Conservation (phyloP, 2,888 invertebrate genomes). For the Amphiduros pacificus region DNA sequence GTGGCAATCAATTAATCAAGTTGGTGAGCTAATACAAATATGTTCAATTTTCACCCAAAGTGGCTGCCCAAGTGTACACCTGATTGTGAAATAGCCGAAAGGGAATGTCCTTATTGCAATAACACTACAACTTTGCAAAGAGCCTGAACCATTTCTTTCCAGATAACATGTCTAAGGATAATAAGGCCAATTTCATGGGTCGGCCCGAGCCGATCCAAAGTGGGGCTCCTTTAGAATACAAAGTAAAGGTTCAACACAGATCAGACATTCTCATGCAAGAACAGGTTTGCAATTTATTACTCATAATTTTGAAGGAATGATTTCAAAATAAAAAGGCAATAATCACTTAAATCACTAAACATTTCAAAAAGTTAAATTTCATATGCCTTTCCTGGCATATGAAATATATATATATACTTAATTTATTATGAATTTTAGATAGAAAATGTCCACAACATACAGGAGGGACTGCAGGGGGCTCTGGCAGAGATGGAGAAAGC, state of each 20-base stretch:
- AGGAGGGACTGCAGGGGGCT: constrained; percentile 39
- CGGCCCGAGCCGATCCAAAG: constrained; percentile 30
- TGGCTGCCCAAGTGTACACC: no score
- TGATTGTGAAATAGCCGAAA: no score
- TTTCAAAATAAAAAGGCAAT: no score
- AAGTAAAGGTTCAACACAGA: constrained; percentile 48
- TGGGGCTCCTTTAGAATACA: constrained; percentile 39
- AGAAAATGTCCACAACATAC: constrained; percentile 39
- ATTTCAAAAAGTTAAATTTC: no score
- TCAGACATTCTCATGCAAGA: constrained; percentile 53
- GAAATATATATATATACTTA: neutral
- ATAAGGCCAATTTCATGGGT: neutral
- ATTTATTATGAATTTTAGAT: constrained; percentile 32
- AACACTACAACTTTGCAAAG: no score
- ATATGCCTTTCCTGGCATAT: neutral
- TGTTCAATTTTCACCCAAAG: no score
- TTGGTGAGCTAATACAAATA: no score
- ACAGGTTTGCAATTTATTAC: constrained; percentile 37
- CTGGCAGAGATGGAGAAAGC: constrained; percentile 40
- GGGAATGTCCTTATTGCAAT: no score
- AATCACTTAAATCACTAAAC: no score
- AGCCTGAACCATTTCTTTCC: no score
- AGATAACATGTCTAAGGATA: neutral
- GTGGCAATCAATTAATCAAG: no score
- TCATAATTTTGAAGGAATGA: no score